These are phyloP conservation scores for Euwallacea similis DNA, from an alignment of 1,140 invertebrate species.

Conservation along the genomic window DNA sequence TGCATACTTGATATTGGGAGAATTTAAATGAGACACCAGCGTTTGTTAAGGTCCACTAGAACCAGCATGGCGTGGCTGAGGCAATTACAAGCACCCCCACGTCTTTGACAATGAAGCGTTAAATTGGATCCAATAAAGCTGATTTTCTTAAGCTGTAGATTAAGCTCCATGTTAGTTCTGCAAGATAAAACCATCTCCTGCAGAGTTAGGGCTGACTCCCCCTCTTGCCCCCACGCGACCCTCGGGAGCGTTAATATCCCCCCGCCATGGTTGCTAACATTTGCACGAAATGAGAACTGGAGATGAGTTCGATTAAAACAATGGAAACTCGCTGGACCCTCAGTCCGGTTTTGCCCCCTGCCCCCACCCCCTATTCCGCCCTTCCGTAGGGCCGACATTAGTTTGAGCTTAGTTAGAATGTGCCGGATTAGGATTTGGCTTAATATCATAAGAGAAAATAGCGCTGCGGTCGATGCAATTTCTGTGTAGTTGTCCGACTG, in stretches of 20 bases:
- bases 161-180: neutral
- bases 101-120: constrained; percentile 10
- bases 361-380: constrained; percentile 21
- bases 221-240: constrained; percentile 43
- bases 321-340: constrained; percentile 46
- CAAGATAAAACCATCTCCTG: neutral
- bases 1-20: too few species aligned
- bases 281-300: constrained; percentile 54
- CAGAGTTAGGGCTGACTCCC: neutral
- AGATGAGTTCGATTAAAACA: constrained; percentile 55
- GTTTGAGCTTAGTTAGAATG: constrained; percentile 43
- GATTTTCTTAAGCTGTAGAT: neutral
- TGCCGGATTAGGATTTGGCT: constrained; percentile 44
- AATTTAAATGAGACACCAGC: too few species aligned
- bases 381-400: constrained; percentile 38
- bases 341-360: constrained; percentile 20
- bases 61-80: neutral
- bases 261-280: constrained; percentile 50
- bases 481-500: constrained; percentile 32
- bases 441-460: constrained; percentile 44
- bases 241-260: constrained; percentile 53
- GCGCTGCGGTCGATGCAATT: constrained; percentile 37
- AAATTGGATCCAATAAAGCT: constrained; percentile 46
- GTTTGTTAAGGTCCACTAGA: too few species aligned
- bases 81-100: constrained; percentile 8